Percentiles rank a stretch among this genome's conserved stretches.
Conservation (phyloP, 2,888 invertebrate genomes). For the Leucozona laternaria region DNA sequence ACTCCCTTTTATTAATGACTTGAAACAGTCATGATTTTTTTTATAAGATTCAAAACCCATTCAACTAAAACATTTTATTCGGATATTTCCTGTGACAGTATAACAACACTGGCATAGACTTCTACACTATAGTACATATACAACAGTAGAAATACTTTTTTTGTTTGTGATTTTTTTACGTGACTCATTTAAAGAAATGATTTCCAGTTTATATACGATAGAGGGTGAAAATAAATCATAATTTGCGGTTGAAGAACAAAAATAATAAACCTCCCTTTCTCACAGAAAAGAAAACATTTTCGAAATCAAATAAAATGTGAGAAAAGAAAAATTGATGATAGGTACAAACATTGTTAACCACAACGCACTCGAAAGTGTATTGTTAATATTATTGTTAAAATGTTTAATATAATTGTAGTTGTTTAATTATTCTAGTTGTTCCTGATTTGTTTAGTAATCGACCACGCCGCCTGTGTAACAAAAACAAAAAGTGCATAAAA, state of each 20-base stretch:
- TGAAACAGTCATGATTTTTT: too few species aligned
- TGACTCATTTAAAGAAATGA: conserved; percentile 68
- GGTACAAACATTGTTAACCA: conserved; percentile 33
- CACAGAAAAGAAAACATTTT: conserved; percentile 18
- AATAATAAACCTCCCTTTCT: conserved; percentile 20
- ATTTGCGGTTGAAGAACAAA: conserved; percentile 34
- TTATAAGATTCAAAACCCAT: too few species aligned
- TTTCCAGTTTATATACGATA: conserved; percentile 56
- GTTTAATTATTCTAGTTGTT: conserved; percentile 42
- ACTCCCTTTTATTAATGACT: too few species aligned
- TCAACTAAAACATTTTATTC: too few species aligned
- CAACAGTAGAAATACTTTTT: conserved; percentile 18
- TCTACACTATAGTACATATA: background rate
- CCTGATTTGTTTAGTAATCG: conserved; percentile 48
- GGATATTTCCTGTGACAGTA: conserved; percentile 1
- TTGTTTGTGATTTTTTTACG: conserved; percentile 47
- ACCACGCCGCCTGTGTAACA: conserved; percentile 6
- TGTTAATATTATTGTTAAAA: conserved; percentile 8
- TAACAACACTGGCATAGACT: conserved; percentile 33
- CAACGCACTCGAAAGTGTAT: conserved; percentile 46
- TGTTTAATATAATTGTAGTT: conserved; percentile 5
- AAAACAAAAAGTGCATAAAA: conserved; percentile 47
- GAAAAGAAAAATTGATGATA: conserved; percentile 7
- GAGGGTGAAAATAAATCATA: conserved; percentile 62
- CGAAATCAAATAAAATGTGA: conserved; percentile 5